Evolutionary conservation across 2,113 vertebrate genomes (phyloP), one percentile per base, ranked within the genome.

Genomic region (Chlamydotis undulata): DNA sequence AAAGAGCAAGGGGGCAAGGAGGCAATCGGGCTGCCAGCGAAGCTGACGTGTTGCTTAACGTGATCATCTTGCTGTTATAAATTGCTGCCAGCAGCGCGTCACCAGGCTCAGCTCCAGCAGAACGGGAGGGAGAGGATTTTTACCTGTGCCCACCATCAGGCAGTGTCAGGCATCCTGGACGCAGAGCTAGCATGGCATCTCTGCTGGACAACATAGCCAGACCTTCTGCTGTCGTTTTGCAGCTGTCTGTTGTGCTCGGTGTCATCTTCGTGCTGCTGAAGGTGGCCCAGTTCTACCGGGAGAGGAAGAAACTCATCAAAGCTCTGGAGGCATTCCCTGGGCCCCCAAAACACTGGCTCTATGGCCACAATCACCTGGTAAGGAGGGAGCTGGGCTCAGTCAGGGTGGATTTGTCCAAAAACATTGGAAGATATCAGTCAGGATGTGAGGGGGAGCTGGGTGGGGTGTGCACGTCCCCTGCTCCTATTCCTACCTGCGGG

Each of bases 281-380:
- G 77, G 76, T 70, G 6, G 53, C 74, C 16, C 96, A 96, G 56
- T 84, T 98, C 33, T 96, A 97, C 50, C 4, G 17, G 35, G 53
- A 33, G 33, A 97, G 95, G 68, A 97, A 73, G 80, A 87, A 95
- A 76, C 26, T 98, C 74, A 24, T 96, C 56, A 97, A 93, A 52
- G 96, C 77, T 12, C 35, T 98, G 69, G 94, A 97, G 50, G 41
- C 90, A 26, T 99, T 99, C 65, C 98, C 98, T 4, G 98, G 97
- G 24, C 98, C 98, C 25, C 97, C 97, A 0, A 91, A 52, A n/a
- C 98, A 98, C 83, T 98, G 97, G 98, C 83, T 98, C 7, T 97
- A 98, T 22, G 98, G 98, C 12, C 97, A 98, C 76, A 90, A 96
- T 25, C 93, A 85, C n/a, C 90, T 97, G 98, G 98, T 98, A 98